Evolutionary conservation across 2,797 vertebrate species (phyloP).

Genomic region (Melanotaenia boesemani): DNA sequence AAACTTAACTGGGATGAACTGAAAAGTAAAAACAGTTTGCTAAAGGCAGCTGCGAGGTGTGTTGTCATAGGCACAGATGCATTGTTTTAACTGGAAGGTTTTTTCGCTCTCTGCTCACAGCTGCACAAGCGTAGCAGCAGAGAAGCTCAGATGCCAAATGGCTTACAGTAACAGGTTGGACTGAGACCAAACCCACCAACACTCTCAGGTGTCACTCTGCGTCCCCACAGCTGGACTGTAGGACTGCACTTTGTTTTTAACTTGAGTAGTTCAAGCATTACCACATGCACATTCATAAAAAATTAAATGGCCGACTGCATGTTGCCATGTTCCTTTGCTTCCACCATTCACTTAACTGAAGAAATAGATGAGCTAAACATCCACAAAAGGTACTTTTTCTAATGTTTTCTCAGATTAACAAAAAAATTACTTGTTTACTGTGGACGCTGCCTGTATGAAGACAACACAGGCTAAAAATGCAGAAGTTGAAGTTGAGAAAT

Average conservation of each 20-base stretch:
- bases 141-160: constrained; percentile 62
- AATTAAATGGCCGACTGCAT: background rate
- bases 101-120: constrained; percentile 45
- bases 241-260: constrained; percentile 40
- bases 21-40: constrained; percentile 35
- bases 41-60: constrained; percentile 24
- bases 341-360: background rate
- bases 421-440: background rate
- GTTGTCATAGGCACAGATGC: constrained; percentile 1
- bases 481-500: constrained; percentile 24
- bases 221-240: constrained; percentile 53
- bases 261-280: constrained; percentile 12
- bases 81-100: constrained; percentile 36
- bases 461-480: background rate
- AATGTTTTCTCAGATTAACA: background rate
- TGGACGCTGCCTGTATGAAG: background rate
- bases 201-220: constrained; percentile 73
- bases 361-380: background rate
- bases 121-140: constrained; percentile 44
- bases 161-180: constrained; percentile 74
- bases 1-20: constrained; percentile 24
- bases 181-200: constrained; percentile 60
- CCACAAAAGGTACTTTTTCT: background rate
- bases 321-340: background rate
- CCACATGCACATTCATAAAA: constrained; percentile 50